These are phyloP conservation scores for Lithobius niger DNA, from an alignment of 1,140 invertebrate species.

Conservation along the genomic window DNA sequence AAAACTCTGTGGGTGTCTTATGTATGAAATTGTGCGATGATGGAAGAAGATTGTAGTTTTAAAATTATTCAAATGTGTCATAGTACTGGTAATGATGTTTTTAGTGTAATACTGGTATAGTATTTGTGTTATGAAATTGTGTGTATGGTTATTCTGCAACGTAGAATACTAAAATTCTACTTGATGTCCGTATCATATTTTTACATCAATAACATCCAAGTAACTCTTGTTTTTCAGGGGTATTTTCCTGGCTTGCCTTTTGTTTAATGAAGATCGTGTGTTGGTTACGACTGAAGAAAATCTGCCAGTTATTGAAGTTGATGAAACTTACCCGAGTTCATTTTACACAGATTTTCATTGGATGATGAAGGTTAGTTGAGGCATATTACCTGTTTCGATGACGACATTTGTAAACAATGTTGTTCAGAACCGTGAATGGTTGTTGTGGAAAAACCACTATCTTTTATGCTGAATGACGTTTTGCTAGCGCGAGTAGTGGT, in stretches of 20 bases:
- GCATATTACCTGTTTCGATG: background rate
- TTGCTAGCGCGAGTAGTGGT: too few species aligned
- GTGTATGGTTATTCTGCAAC: background rate
- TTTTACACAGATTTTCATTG: conserved; percentile 90
- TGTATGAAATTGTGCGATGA: too few species aligned
- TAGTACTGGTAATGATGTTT: conserved; percentile 14
- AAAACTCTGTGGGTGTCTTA: too few species aligned
- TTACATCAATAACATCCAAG: conserved; percentile 6
- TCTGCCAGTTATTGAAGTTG: conserved; percentile 87
- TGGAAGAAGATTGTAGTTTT: background rate
- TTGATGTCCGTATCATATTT: conserved; percentile 5
- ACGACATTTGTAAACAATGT: too few species aligned
- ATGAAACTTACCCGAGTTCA: conserved; percentile 83
- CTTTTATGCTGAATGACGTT: too few species aligned
- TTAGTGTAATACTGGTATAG: background rate
- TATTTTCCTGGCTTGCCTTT: conserved; percentile 76
- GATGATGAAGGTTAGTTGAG: conserved; percentile 76
- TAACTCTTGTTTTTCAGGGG: conserved; percentile 53
- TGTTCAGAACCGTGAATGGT: too few species aligned
- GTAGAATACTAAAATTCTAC: background rate
- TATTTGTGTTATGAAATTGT: background rate
- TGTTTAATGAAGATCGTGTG: conserved; percentile 89
- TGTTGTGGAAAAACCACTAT: too few species aligned
- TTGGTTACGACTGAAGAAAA: conserved; percentile 92
- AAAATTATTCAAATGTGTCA: background rate